phyloP scores from a whole-genome alignment of 2,113 vertebrate species.

The Castor canadensis region DNA sequence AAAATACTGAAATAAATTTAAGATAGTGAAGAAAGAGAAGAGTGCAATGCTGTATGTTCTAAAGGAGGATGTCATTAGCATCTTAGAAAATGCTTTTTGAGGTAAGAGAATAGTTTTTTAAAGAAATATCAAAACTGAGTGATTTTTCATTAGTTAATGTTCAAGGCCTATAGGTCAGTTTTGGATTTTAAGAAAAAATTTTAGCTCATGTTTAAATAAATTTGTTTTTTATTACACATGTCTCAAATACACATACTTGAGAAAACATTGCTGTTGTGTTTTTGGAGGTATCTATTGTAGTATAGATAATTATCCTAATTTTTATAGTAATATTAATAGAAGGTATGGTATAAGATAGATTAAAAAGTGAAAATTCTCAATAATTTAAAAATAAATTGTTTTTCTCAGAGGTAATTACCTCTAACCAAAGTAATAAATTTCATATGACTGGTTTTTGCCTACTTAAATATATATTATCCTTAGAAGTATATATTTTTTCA shows the following conservation, averaged over 20 bases:
- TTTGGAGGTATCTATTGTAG: background rate
- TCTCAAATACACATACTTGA: constrained; percentile 22
- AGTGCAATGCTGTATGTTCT: background rate
- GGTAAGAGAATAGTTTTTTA: constrained; percentile 7
- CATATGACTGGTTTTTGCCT: background rate
- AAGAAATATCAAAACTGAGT: background rate
- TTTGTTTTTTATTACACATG: background rate
- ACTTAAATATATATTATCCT: background rate
- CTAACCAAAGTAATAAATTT: background rate
- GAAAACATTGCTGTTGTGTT: background rate
- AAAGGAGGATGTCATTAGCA: background rate
- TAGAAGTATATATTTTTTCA: constrained; percentile 32
- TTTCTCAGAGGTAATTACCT: background rate
- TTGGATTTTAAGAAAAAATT: background rate
- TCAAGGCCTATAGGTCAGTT: background rate
- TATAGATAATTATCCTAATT: background rate
- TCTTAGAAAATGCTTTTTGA: constrained; percentile 34
- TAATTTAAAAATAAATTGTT: background rate
- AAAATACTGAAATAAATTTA: background rate
- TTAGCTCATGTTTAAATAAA: constrained; percentile 41
- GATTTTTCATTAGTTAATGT: background rate
- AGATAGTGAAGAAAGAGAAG: background rate
- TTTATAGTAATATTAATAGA: background rate
- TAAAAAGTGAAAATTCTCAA: background rate
- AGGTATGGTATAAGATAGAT: background rate